These are phyloP conservation scores for Linepithema humile DNA, from an alignment of 1,140 invertebrate species.

Conservation along the genomic window DNA sequence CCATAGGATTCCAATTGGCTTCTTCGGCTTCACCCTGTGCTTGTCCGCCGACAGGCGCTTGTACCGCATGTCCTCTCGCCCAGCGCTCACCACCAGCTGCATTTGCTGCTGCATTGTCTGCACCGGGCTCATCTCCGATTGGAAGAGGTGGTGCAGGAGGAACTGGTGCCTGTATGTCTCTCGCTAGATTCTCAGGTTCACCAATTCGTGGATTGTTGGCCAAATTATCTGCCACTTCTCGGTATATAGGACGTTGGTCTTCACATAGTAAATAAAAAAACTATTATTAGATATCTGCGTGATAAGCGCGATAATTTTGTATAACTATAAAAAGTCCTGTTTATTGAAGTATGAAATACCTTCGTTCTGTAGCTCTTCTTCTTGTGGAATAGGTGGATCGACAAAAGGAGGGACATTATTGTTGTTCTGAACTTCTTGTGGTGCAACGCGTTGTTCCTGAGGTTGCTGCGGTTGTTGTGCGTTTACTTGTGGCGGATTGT, in stretches of 20 bases:
- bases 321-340: not conserved
- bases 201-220: conserved; percentile 53
- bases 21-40: conserved; percentile 90
- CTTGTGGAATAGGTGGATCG: conserved; percentile 73
- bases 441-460: conserved; percentile 68
- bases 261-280: not conserved
- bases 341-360: conserved; percentile 50
- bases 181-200: conserved; percentile 37
- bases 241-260: conserved; percentile 63
- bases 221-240: conserved; percentile 67
- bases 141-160: conserved; percentile 48
- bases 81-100: conserved; percentile 78
- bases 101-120: conserved; percentile 67
- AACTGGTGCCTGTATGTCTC: conserved; percentile 48
- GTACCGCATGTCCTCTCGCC: conserved; percentile 38
- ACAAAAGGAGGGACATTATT: conserved; percentile 83
- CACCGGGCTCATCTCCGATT: conserved; percentile 65
- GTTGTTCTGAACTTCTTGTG: conserved; percentile 76
- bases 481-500: conserved; percentile 75
- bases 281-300: no score
- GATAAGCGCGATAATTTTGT: no score
- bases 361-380: conserved; percentile 67
- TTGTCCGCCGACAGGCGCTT: conserved; percentile 82
- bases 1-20: conserved; percentile 99
- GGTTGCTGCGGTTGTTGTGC: conserved; percentile 63